These are phyloP conservation scores for Cacatua alba DNA, from an alignment of 2,113 vertebrate species.

Conservation along the genomic window DNA sequence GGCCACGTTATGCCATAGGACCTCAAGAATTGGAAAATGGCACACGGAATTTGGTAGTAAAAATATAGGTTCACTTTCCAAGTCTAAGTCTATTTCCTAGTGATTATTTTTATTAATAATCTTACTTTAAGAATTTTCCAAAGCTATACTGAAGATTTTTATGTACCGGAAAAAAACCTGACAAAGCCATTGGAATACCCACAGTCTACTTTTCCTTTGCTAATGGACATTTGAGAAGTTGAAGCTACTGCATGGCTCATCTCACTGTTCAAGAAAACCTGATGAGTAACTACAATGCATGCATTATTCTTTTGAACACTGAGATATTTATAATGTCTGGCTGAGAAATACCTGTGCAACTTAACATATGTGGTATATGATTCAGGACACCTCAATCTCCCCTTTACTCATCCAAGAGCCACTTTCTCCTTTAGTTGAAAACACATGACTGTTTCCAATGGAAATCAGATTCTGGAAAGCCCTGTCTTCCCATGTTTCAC, in stretches of 20 bases:
- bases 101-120: neutral
- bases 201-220: neutral
- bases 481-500: neutral
- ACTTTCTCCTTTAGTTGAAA: neutral
- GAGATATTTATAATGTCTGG: neutral
- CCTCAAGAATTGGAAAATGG: neutral
- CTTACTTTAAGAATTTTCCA: neutral
- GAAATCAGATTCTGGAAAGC: neutral
- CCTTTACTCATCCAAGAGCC: neutral
- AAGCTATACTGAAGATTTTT: neutral
- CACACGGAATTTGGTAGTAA: rapidly evolving
- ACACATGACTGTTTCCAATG: neutral
- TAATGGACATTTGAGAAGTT: neutral
- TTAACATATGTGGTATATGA: neutral
- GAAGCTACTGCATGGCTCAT: neutral
- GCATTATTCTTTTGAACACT: neutral
- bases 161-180: neutral
- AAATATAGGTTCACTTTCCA: neutral
- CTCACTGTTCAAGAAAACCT: neutral
- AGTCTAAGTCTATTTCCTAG: neutral
- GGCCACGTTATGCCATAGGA: neutral
- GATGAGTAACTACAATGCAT: neutral
- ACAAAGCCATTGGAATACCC: neutral
- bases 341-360: neutral
- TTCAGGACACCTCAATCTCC: neutral